A percentile compares a stretch with the other conserved stretches of the same genome.
Conservation (phyloP, 2,113 vertebrate species). For the Pituophis catenifer region DNA sequence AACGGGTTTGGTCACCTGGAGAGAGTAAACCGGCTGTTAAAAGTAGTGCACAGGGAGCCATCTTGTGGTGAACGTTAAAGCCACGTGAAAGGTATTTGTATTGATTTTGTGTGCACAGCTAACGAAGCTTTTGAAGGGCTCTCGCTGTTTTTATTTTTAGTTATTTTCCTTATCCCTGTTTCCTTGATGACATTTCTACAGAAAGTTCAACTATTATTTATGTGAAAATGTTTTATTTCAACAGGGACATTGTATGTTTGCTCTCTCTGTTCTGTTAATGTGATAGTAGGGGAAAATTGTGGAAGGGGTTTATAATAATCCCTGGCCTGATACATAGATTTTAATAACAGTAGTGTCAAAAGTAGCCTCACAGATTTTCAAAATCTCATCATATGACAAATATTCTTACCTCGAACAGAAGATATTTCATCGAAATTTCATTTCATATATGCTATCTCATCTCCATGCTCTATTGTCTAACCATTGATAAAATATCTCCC, state of each 20-base stretch:
- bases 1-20: background rate
- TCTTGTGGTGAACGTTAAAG: background rate
- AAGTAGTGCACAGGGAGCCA: conserved; percentile 24
- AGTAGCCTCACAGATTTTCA: background rate
- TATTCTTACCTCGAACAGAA: too few relatives aligned
- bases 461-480: too few relatives aligned
- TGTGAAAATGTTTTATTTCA: background rate
- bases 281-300: background rate
- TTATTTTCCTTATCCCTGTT: background rate
- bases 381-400: too few relatives aligned
- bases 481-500: too few relatives aligned
- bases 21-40: background rate
- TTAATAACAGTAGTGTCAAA: too few relatives aligned
- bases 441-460: too few relatives aligned
- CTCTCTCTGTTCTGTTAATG: background rate
- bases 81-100: background rate
- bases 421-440: too few relatives aligned
- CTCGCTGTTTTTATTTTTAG: background rate
- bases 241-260: background rate
- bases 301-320: background rate
- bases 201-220: background rate
- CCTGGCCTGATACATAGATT: background rate
- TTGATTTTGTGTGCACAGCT: background rate
- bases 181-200: background rate
- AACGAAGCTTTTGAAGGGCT: background rate